Evolutionary conservation across 2,797 vertebrate genomes (phyloP).

Genomic region (Pagetopsis macropterus): DNA sequence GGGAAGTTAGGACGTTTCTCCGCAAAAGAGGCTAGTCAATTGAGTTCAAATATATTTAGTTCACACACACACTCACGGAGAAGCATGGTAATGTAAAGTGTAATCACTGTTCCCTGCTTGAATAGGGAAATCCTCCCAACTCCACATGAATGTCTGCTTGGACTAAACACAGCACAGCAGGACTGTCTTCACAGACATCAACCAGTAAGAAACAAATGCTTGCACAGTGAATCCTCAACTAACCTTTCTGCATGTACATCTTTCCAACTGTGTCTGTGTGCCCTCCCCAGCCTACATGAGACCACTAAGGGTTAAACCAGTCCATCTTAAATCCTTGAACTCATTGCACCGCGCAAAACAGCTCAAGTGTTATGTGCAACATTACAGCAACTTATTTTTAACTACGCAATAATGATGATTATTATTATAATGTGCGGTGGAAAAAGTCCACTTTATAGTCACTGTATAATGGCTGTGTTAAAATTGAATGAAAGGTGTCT

Average conservation of each 20-base stretch:
- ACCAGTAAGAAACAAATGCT: constrained; percentile 55
- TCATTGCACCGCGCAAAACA: constrained; percentile 8
- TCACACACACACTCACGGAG: not conserved
- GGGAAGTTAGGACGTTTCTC: constrained; percentile 21
- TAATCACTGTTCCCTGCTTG: constrained; percentile 42
- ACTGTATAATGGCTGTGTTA: constrained; percentile 23
- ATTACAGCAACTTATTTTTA: constrained; percentile 44
- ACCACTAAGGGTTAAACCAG: constrained; percentile 10
- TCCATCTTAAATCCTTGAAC: constrained; percentile 31
- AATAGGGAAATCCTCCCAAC: constrained; percentile 44
- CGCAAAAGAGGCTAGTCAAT: constrained; percentile 9
- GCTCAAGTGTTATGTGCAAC: constrained; percentile 43
- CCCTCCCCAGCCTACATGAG: constrained; percentile 11
- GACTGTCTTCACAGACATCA: constrained; percentile 60
- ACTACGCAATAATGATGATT: constrained; percentile 48
- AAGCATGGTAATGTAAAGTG: constrained; percentile 31
- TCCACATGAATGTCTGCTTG: constrained; percentile 64
- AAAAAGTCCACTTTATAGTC: constrained; percentile 43
- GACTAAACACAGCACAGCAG: constrained; percentile 64
- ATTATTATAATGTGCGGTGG: constrained; percentile 36
- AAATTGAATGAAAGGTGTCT: constrained; percentile 51
- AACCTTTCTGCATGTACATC: constrained; percentile 42
- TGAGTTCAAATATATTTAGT: constrained; percentile 22
- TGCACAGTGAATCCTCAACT: constrained; percentile 45
- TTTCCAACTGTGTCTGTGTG: constrained; percentile 27